Base-by-base conservation (phyloP, 2,797 vertebrate genomes). In the Eupleurogrammus muticus region DNA sequence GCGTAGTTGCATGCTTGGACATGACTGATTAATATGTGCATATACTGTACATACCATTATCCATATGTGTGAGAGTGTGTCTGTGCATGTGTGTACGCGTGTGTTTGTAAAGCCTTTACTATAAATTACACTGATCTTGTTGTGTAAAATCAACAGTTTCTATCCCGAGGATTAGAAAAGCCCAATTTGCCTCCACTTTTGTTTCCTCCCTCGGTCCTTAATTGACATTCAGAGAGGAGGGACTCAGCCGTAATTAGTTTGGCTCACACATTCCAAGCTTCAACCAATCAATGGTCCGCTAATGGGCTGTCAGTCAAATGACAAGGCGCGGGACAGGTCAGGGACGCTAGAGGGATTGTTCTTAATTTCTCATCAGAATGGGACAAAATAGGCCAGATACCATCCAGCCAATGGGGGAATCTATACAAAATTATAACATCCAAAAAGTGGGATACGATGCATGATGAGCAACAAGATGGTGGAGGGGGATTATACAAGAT, bases 241-340 rank as follows among this genome's bases (percentile, higher is more conserved):
- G 86, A 83, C 85, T 77, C 54, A 0, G 56, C 65, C 46, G 75
- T 91, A 88, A 92, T 92, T 90, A 92, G 86, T 79, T 83, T 82
- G 83, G 81, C 87, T 86, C 75, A 58, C 80, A 89, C 80, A 87
- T 83, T 78, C 77, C 80, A 7, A 69, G 83, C 88, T 83, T 63
- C 81, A 34, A 85, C 89, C 89, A 90, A 92, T 93, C 92, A 91
- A 91, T 93, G 88, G 38, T 2, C 53, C 4, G 52, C 89, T 93
- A 93, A 93, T 92, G 88, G 89, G 78, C 88, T 92, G 90, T 81
- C 92, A 86, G 82, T 93, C 92, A 91, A 86, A 80, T 44, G 58
- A 72, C 85, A 77, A 66, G 85, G 84, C 82, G 68, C 69, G 83
- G 88, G 79, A 90, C 89, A 63, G 90, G 86, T 92, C 90, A 91